A percentile compares a stretch with the other conserved stretches of the same genome.
Evolutionary conservation across 2,113 vertebrate species (phyloP).

Genomic region (Campylorhamphus procurvoides): DNA sequence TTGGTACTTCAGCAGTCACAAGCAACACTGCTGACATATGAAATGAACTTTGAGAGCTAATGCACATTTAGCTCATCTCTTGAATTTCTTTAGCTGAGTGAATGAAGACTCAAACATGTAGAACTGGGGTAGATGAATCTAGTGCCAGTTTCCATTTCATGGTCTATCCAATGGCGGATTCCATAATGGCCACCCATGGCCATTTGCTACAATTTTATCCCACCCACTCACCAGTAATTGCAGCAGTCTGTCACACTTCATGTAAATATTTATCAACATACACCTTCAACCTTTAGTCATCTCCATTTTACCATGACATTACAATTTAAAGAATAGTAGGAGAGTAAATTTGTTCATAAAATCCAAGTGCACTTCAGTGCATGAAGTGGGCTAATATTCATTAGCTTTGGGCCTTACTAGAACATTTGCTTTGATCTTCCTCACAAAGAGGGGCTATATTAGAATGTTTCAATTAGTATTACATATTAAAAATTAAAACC

Average conservation of each 20-base stretch:
- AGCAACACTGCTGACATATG: background rate
- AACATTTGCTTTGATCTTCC: constrained; percentile 68
- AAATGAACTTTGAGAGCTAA: background rate
- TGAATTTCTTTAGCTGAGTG: background rate
- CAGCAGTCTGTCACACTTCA: background rate
- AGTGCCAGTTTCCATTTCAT: background rate
- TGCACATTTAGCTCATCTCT: background rate
- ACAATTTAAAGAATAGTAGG: constrained; percentile 2
- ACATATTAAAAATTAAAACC: constrained; percentile 73
- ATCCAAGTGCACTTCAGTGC: constrained; percentile 16
- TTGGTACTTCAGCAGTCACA: background rate
- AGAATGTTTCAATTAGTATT: constrained; percentile 71
- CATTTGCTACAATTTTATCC: background rate
- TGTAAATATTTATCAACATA: background rate
- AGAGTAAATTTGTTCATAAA: constrained; percentile 43
- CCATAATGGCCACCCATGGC: background rate
- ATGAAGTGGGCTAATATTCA: constrained; percentile 57
- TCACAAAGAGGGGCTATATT: constrained; percentile 56
- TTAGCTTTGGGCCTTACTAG: constrained; percentile 61
- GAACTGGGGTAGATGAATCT: background rate
- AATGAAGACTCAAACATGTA: background rate
- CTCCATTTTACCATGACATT: background rate
- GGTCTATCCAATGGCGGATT: background rate
- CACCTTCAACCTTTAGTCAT: constrained; percentile 1
- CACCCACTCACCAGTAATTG: background rate